phyloP scores from a whole-genome alignment of 1,140 invertebrate species.

The Rhyacophila brunnea region DNA sequence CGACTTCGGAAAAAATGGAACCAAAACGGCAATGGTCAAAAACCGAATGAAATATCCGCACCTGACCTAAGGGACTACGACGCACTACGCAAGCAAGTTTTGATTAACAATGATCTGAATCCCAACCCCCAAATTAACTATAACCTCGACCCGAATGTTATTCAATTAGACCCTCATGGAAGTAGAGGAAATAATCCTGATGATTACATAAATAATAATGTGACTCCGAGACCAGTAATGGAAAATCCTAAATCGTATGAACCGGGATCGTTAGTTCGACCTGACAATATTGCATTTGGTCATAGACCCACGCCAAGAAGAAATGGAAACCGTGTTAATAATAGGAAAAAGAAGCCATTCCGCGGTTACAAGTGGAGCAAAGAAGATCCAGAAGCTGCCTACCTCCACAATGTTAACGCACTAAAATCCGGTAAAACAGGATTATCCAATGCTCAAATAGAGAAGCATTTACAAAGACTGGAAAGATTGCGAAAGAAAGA shows the following conservation, averaged over 20 bases:
- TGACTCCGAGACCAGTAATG: background rate
- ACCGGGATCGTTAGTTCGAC: background rate
- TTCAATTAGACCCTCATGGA: conserved; percentile 8
- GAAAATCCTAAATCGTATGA: conserved; percentile 9
- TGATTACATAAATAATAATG: background rate
- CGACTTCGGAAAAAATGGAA: conserved; percentile 45
- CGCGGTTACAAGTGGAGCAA: conserved; percentile 43
- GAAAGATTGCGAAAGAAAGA: conserved; percentile 46
- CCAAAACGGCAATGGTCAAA: conserved; percentile 41
- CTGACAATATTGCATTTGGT: conserved; percentile 8
- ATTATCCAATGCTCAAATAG: conserved; percentile 45
- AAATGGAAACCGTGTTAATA: conserved; percentile 5
- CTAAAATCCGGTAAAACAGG: conserved; percentile 47
- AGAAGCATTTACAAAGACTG: conserved; percentile 43
- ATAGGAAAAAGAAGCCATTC: conserved; percentile 25
- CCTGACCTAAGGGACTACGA: conserved; percentile 37
- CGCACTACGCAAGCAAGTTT: background rate
- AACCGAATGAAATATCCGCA: conserved; percentile 52
- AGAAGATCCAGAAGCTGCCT: conserved; percentile 48
- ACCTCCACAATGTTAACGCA: conserved; percentile 44
- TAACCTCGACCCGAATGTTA: conserved; percentile 36
- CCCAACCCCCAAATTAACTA: conserved; percentile 28
- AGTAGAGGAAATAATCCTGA: background rate
- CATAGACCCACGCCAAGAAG: conserved; percentile 5
- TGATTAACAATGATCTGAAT: conserved; percentile 26